These are phyloP conservation scores for Babyrousa celebensis DNA, from an alignment of 2,797 vertebrate species.

Conservation along the genomic window DNA sequence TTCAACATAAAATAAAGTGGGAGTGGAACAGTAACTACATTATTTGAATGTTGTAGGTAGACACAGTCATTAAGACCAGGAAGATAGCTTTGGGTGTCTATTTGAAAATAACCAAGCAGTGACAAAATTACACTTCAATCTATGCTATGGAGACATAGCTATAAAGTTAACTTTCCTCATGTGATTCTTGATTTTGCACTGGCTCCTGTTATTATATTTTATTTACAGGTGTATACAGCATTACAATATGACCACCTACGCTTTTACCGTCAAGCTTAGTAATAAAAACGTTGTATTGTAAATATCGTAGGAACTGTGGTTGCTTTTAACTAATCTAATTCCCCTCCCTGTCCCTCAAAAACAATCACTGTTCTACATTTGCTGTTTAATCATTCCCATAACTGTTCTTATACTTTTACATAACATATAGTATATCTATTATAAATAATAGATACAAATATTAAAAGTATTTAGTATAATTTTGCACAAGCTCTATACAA, in stretches of 20 bases:
- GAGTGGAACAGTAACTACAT: not conserved
- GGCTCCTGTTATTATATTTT: not conserved
- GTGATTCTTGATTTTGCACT: not conserved
- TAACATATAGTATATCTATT: not conserved
- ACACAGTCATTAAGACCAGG: not conserved
- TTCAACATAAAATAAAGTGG: not conserved
- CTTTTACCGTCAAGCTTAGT: not conserved
- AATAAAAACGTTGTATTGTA: conserved; percentile 3
- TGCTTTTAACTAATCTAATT: conserved; percentile 15
- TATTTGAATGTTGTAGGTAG: not conserved
- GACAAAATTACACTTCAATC: not conserved
- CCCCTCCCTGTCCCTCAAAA: not conserved
- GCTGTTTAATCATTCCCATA: not conserved
- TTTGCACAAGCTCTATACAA: not conserved
- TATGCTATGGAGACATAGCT: not conserved
- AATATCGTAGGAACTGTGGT: not conserved
- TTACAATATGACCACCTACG: not conserved
- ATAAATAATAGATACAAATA: not conserved
- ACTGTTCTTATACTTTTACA: not conserved
- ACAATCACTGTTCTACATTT: not conserved
- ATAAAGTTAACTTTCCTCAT: not conserved
- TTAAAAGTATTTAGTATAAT: not conserved
- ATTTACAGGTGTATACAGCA: not conserved
- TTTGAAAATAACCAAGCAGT: not conserved
- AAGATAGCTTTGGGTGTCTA: not conserved